A percentile compares a stretch with the other conserved stretches of the same genome.
Evolutionary conservation across 2,113 vertebrate genomes (phyloP).

Genomic region (Pagrus major): DNA sequence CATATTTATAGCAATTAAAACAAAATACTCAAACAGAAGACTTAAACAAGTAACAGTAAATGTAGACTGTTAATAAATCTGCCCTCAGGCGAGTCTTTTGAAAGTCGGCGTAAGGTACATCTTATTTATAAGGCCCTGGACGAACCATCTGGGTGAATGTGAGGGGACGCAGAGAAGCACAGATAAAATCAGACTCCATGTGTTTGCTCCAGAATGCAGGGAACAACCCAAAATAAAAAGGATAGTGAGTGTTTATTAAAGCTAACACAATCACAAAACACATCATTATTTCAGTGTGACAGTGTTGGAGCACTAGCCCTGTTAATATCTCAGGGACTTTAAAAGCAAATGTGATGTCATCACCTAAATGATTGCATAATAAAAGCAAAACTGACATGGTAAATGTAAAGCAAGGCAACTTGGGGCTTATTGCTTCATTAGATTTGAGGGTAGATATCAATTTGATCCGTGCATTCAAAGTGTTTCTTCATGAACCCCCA

Average conservation of each 20-base stretch:
- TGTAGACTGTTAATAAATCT: neutral
- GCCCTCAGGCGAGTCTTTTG: neutral
- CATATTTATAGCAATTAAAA: neutral
- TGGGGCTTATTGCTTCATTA: no score
- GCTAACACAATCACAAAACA: conserved; percentile 20
- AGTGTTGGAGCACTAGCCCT: neutral
- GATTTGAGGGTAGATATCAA: neutral
- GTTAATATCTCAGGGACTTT: neutral
- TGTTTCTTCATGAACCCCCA: neutral
- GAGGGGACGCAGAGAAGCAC: neutral
- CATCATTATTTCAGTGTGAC: neutral
- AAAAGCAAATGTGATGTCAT: neutral
- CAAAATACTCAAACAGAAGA: no score
- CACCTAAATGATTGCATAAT: neutral
- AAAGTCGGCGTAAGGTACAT: neutral
- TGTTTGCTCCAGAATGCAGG: neutral
- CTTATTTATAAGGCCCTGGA: neutral
- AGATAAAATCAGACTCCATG: conserved; percentile 6
- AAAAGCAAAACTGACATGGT: neutral
- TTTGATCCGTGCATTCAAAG: neutral
- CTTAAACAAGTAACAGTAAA: neutral
- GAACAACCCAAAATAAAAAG: neutral
- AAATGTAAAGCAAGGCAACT: no score
- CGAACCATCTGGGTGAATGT: neutral
- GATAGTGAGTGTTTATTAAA: neutral